Evolutionary conservation across 2,797 vertebrate species (phyloP), one percentile per base, ranked within the genome.

Genomic region (Chanos chanos): DNA sequence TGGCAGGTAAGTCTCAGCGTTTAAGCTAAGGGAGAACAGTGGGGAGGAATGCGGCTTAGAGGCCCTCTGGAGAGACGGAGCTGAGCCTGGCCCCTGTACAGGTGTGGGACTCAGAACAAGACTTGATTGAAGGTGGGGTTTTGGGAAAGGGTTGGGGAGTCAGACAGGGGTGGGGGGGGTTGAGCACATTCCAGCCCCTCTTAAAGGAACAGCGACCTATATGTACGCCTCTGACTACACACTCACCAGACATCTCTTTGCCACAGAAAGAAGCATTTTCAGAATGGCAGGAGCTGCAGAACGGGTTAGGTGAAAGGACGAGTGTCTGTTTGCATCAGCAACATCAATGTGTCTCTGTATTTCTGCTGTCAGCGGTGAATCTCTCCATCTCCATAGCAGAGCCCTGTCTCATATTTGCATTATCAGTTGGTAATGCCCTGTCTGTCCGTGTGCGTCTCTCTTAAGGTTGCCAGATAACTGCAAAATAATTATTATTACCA

Each of bases 31-130:
- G 37, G 15, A 43, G 25, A 16, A 36, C 10, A 27, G 53, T 39
- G 27, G 37, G 49, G 61, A 55, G 71, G 75, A 77, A 75, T 70
- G 76, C 15, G 40, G 48, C 12, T 49, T 36, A 22, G 18, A 19
- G 58, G 49, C 50, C 51, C 63, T 43, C 41, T 4, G 41, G 47
- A 49, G 28, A 22, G 7, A 61, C 25, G 37, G 52, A 12, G 31
- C 27, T 15, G 22, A 30, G 16, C 49, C 27, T 41, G 25, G 18
- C 54, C 39, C 36, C 36, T 9, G 15, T 36, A 41, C 65, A 61
- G 49, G 55, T 65, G 57, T 19, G 36, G 58, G n/a, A 21, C 58
- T 25, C 1, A 7, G 31, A 2, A 48, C 34, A 33, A 18, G 16
- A n/a, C 12, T 8, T 7, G 3, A 19, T 28, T 28, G 36, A 5